Evolutionary conservation across 2,888 invertebrate genomes (phyloP), one percentile per base, ranked within the genome.

Genomic region (Helicoverpa assulta): DNA sequence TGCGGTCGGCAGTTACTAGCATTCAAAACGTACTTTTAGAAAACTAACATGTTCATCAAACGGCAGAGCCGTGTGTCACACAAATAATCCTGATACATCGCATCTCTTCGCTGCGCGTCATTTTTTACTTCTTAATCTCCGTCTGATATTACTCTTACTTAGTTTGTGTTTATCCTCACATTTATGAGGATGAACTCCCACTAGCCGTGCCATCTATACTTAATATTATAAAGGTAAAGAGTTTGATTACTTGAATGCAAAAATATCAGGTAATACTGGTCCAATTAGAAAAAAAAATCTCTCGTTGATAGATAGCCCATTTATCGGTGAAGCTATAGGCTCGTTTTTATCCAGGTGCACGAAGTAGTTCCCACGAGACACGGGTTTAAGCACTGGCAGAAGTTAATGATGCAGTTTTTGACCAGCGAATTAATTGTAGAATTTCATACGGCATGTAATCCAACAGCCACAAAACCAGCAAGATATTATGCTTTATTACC

Each of bases 41-140:
- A n/a, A n/a, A n/a, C n/a, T n/a, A n/a, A n/a, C n/a, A n/a, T n/a
- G 33, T 33, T 33, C 8, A 10, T 33, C 14, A 16, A 33, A 12
- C 40, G 29, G 0, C 16, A 4, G n/a, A n/a, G 0, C 85, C 61
- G 76, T 87, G 73, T 76, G 82, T 81, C 74, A 29, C 78, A 19
- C 8, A 61, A 73, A 63, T 88, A 90, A 90, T 82, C 89, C 77
- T 86, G 85, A 90, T 80, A 85, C 86, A 90, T 88, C 70, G 81
- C 83, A 76, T 79, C 83, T 85, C 87, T 86, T 88, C 86, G 77
- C 74, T 19, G 70, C 65, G 81, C 83, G 84, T 87, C 87, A 90
- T 90, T 90, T 89, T 90, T 90, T 89, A 88, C 81, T 78, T 86
- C 86, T 86, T 90, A 89, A 90, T 89, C 89, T 85, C 72, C 73